Conservation (phyloP, 2,888 invertebrate genomes). For the Belgica antarctica region DNA sequence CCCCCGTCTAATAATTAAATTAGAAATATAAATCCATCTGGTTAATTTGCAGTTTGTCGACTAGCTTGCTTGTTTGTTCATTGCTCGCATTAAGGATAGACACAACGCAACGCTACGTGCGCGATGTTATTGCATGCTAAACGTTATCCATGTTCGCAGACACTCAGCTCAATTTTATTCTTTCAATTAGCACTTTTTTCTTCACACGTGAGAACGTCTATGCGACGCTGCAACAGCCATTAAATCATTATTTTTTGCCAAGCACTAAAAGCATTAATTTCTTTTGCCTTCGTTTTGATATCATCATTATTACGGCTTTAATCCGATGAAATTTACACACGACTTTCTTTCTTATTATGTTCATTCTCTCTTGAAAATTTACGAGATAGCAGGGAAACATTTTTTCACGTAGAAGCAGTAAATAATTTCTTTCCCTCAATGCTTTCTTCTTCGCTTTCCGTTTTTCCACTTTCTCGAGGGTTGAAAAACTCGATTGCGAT, state of each 20-base stretch:
- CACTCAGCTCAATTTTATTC: neutral
- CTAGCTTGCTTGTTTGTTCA: neutral
- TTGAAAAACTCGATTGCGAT: conserved; percentile 13
- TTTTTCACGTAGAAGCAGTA: conserved; percentile 14
- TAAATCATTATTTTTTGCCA: conserved; percentile 6
- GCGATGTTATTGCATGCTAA: neutral
- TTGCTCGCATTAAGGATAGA: neutral
- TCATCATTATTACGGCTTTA: conserved; percentile 8
- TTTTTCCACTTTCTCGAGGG: neutral
- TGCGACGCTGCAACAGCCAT: neutral
- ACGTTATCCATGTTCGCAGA: neutral
- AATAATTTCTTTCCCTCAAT: conserved; percentile 12
- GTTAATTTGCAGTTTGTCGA: neutral
- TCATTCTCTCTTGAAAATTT: too few relatives aligned
- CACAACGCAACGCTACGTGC: neutral
- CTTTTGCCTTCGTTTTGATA: conserved; percentile 7
- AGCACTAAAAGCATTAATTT: neutral
- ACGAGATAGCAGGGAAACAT: neutral
- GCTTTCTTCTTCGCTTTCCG: too few relatives aligned
- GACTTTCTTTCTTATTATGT: neutral
- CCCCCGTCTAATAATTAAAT: conserved; percentile 17
- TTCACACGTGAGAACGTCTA: conserved; percentile 14
- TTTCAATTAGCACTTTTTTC: conserved; percentile 14
- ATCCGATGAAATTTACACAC: conserved; percentile 20
- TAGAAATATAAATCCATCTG: conserved; percentile 22